Conservation (phyloP, 2,888 invertebrate species). For the Zele albiditarsus region DNA sequence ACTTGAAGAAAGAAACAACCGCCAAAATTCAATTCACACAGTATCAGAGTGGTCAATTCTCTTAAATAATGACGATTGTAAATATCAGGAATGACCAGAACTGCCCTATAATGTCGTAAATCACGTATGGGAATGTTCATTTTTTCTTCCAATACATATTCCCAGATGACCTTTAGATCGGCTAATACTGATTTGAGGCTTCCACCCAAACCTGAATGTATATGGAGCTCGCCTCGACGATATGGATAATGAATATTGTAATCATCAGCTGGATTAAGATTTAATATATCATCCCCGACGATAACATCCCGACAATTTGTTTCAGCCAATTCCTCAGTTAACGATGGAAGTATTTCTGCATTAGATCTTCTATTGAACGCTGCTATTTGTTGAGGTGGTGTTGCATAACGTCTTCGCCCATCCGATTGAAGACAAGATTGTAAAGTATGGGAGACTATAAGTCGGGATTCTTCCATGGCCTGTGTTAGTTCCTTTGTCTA, state of each 20-base stretch:
- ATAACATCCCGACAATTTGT: constrained; percentile 78
- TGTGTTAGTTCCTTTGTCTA: constrained; percentile 80
- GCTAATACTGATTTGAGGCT: constrained; percentile 88
- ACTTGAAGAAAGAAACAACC: constrained; percentile 89
- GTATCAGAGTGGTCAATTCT: constrained; percentile 86
- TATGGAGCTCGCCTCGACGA: constrained; percentile 88
- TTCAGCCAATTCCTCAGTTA: constrained; percentile 78
- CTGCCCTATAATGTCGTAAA: constrained; percentile 87
- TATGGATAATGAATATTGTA: constrained; percentile 95
- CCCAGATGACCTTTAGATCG: constrained; percentile 93
- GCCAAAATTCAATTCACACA: constrained; percentile 88
- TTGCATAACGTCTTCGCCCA: constrained; percentile 86
- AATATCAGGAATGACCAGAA: constrained; percentile 91
- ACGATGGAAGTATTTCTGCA: constrained; percentile 79
- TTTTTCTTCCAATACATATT: constrained; percentile 83
- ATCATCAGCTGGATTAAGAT: constrained; percentile 79
- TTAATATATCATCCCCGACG: constrained; percentile 85
- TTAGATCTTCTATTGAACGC: constrained; percentile 88
- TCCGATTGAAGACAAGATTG: constrained; percentile 90
- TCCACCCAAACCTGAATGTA: constrained; percentile 89
- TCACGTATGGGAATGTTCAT: constrained; percentile 82
- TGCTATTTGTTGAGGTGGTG: constrained; percentile 91
- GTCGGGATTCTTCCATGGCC: constrained; percentile 88
- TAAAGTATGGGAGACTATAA: constrained; percentile 89
- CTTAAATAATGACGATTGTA: constrained; percentile 90